Percentiles rank a stretch among this genome's conserved stretches.
phyloP scores from a whole-genome alignment of 2,113 vertebrate species.

The Rutilus rutilus region DNA sequence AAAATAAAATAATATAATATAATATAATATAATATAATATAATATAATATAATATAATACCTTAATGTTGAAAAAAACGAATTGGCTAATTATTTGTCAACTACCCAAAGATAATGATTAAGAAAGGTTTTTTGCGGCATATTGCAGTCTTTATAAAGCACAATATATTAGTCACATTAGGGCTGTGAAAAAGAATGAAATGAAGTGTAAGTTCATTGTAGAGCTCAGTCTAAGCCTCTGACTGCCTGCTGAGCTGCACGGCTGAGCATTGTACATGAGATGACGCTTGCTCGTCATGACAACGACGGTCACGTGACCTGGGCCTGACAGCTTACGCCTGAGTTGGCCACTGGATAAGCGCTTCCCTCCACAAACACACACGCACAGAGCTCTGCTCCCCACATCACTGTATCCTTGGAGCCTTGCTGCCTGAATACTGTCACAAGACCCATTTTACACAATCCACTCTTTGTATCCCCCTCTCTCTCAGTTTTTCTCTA shows the following conservation, averaged over 20 bases:
- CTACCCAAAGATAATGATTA: background rate
- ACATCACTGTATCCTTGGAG: conserved; percentile 49
- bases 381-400: conserved; percentile 21
- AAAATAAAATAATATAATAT: background rate
- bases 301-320: conserved; percentile 62
- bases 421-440: conserved; percentile 64
- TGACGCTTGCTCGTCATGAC: conserved; percentile 58
- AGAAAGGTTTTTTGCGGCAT: background rate
- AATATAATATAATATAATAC: background rate
- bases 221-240: conserved; percentile 19
- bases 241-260: conserved; percentile 31
- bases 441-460: conserved; percentile 78
- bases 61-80: background rate
- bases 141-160: background rate
- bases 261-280: conserved; percentile 36
- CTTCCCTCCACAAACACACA: conserved; percentile 28
- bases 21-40: background rate
- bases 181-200: background rate
- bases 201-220: background rate
- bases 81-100: background rate
- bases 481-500: conserved; percentile 40
- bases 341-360: conserved; percentile 52
- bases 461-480: conserved; percentile 69
- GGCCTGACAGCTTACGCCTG: conserved; percentile 53
- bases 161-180: background rate